These are phyloP conservation scores for Parasteatoda lunata DNA, from an alignment of 2,888 invertebrate species.

Conservation along the genomic window DNA sequence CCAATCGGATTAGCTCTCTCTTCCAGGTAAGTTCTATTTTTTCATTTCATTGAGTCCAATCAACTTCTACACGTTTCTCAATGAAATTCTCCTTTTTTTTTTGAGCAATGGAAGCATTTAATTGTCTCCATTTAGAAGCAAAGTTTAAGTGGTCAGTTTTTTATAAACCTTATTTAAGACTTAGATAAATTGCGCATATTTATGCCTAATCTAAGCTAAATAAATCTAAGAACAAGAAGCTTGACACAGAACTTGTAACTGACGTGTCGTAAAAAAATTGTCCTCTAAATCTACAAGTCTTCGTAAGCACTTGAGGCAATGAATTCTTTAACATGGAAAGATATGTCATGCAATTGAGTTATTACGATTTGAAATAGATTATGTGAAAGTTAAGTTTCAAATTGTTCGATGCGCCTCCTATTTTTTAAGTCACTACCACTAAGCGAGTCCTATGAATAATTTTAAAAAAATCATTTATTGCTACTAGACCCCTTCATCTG, in stretches of 20 bases:
- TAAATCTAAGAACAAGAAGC: not conserved
- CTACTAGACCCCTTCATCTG: not conserved
- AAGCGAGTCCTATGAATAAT: not conserved
- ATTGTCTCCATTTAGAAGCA: not conserved
- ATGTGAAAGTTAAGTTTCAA: slow-evolving; percentile 23
- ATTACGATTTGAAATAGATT: slow-evolving; percentile 15
- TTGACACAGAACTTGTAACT: not conserved
- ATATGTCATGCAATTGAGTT: slow-evolving; percentile 58
- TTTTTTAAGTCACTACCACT: slow-evolving; percentile 4
- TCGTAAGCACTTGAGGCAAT: slow-evolving; percentile 61
- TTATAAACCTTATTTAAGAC: not conserved
- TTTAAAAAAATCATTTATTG: not conserved
- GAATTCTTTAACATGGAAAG: slow-evolving; percentile 42
- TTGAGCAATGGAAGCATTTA: not conserved
- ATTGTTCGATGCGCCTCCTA: slow-evolving; percentile 25
- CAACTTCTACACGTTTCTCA: too few relatives aligned
- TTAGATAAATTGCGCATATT: not conserved
- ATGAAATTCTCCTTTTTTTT: too few relatives aligned
- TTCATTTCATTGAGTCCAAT: too few relatives aligned
- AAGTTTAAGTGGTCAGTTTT: not conserved
- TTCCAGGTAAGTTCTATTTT: too few relatives aligned
- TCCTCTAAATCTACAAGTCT: slow-evolving; percentile 18
- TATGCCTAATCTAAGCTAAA: not conserved
- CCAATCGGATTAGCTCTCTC: too few relatives aligned
- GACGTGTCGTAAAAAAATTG: not conserved